Conservation (phyloP, 2,797 vertebrate species). For the Danio jaintianensis region DNA sequence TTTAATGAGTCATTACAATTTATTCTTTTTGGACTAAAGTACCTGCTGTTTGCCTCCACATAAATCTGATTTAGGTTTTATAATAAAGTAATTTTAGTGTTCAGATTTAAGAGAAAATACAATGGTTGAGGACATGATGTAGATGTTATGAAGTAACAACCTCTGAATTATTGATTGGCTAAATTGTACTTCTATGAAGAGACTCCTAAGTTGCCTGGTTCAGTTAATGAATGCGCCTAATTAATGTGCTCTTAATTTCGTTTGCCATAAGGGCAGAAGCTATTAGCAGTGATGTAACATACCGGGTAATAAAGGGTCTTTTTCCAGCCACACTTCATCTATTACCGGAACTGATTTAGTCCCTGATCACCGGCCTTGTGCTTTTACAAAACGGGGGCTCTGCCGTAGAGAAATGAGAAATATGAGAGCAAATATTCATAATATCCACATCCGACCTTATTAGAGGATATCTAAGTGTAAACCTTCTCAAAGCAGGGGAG, state of each 20-base stretch:
- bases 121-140: slow-evolving; percentile 2
- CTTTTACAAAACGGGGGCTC: slow-evolving; percentile 32
- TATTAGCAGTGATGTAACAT: slow-evolving; percentile 59
- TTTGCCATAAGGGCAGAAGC: slow-evolving; percentile 59
- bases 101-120: not conserved
- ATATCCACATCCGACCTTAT: slow-evolving; percentile 47
- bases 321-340: slow-evolving; percentile 53
- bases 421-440: slow-evolving; percentile 47
- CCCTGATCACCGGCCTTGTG: not conserved
- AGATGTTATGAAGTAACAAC: not conserved
- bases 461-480: slow-evolving; percentile 52
- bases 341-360: slow-evolving; percentile 38
- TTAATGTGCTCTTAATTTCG: slow-evolving; percentile 60
- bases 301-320: slow-evolving; percentile 28
- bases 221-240: slow-evolving; percentile 57
- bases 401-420: slow-evolving; percentile 38
- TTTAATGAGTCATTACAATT: slow-evolving; percentile 29
- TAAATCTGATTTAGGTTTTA: slow-evolving; percentile 17
- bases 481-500: slow-evolving; percentile 22
- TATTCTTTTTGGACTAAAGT: slow-evolving; percentile 11
- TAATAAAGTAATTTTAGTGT: not conserved
- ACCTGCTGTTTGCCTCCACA: slow-evolving; percentile 32
- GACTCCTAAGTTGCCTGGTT: slow-evolving; percentile 43
- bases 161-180: slow-evolving; percentile 34
- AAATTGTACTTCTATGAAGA: slow-evolving; percentile 20